Evolutionary conservation across 2,113 vertebrate species (phyloP).

Genomic region (Apeltes quadracus): DNA sequence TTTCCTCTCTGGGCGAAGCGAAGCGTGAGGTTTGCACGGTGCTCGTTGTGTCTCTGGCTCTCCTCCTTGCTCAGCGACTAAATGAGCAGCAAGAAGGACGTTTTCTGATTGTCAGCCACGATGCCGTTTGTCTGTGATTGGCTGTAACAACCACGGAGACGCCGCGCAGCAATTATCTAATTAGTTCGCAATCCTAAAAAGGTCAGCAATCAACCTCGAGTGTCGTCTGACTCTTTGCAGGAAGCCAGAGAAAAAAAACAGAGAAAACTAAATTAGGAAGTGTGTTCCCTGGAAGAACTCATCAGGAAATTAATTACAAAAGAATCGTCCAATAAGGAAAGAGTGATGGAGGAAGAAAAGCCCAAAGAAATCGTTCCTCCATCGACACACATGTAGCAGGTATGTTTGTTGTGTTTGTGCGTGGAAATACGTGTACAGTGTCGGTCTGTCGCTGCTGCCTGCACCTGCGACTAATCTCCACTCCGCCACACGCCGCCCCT

Average conservation of each 20-base stretch:
- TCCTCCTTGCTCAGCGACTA: too few species aligned
- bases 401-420: background rate
- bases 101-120: slow-evolving; percentile 24
- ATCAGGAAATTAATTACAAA: background rate
- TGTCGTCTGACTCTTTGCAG: slow-evolving; percentile 42
- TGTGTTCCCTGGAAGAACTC: background rate
- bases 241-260: background rate
- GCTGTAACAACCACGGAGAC: slow-evolving; percentile 56
- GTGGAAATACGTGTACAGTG: slow-evolving; percentile 23
- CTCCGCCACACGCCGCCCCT: slow-evolving; percentile 53
- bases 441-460: slow-evolving; percentile 39
- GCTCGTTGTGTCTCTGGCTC: too few species aligned
- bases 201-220: slow-evolving; percentile 65
- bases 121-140: slow-evolving; percentile 67
- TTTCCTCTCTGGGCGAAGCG: slow-evolving; percentile 43
- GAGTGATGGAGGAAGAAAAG: background rate
- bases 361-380: background rate
- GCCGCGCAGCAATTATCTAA: slow-evolving; percentile 55
- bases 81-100: too few species aligned
- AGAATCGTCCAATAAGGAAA: background rate
- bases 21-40: too few species aligned
- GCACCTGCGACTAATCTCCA: slow-evolving; percentile 46
- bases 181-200: slow-evolving; percentile 53
- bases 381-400: background rate
- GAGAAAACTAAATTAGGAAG: too few species aligned